Evolutionary conservation across 2,888 invertebrate genomes (phyloP).

Genomic region (Machimus atricapillus): DNA sequence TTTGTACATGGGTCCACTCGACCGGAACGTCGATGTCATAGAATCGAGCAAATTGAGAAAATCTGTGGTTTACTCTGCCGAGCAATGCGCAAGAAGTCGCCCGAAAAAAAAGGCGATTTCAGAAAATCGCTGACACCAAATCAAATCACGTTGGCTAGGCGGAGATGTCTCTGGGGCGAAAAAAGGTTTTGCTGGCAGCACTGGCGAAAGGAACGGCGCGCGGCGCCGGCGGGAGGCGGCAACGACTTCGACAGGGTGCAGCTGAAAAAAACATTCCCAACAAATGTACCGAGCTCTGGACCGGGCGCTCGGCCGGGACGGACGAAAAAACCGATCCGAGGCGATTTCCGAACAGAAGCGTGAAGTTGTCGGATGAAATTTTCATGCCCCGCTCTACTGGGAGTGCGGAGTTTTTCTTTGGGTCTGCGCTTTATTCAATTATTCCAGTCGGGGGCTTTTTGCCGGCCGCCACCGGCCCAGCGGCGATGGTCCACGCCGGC

Average conservation of each 20-base stretch:
- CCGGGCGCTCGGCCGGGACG: not conserved
- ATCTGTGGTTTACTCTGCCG: constrained; percentile 17
- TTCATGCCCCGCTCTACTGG: constrained; percentile 5
- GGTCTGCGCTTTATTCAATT: not conserved
- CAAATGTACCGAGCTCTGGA: not conserved
- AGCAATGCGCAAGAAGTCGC: not conserved
- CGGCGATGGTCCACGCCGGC: not conserved
- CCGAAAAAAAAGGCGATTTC: not conserved
- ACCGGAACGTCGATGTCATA: constrained; percentile 9
- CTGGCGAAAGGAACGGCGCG: not conserved
- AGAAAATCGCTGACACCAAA: constrained; percentile 34
- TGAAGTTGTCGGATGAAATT: constrained; percentile 39
- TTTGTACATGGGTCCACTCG: constrained; percentile 14
- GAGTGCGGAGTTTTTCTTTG: not conserved
- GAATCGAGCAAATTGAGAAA: not conserved
- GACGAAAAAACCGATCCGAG: constrained; percentile 1
- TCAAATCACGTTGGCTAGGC: constrained; percentile 26
- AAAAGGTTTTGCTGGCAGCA: not conserved
- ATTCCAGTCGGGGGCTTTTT: not conserved
- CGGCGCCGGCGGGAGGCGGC: no score
- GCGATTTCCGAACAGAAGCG: constrained; percentile 34
- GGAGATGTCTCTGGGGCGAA: constrained; percentile 3
- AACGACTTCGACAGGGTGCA: not conserved
- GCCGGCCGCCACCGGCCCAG: not conserved
- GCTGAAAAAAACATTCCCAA: not conserved